Percentiles rank a stretch among this genome's conserved stretches.
Evolutionary conservation across 2,113 vertebrate species (phyloP).

Genomic region (Erinaceus europaeus): DNA sequence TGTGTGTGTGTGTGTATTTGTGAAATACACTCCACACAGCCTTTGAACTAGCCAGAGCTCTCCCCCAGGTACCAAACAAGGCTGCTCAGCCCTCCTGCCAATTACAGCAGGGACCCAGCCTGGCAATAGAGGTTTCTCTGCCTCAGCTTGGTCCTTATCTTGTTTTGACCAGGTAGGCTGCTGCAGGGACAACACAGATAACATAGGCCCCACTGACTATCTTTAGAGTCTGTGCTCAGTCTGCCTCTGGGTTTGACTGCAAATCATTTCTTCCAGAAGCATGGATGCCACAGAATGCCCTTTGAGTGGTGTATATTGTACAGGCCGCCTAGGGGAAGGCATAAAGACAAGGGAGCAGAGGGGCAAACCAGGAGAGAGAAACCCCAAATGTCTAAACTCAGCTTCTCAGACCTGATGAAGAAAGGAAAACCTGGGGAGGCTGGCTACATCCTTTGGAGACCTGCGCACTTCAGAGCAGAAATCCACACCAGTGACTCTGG

Average conservation of each 20-base stretch:
- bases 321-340: not conserved
- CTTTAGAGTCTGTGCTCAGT: constrained; percentile 13
- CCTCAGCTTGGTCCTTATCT: not conserved
- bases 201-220: not conserved
- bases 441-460: not conserved
- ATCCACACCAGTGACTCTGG: not conserved
- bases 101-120: not conserved
- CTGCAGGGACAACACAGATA: not conserved
- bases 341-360: not conserved
- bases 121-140: not conserved
- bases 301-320: not conserved
- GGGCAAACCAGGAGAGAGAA: not conserved
- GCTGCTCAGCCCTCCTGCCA: not conserved
- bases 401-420: not conserved
- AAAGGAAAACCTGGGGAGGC: not conserved
- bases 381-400: not conserved
- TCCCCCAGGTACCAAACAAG: not conserved
- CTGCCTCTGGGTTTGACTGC: not conserved
- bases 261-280: constrained; percentile 12
- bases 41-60: not conserved
- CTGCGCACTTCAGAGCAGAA: accelerated
- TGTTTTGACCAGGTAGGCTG: not conserved
- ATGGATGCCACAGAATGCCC: not conserved
- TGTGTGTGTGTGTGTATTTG: no score
- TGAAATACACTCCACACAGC: not conserved